A percentile compares a stretch with the other conserved stretches of the same genome.
These are phyloP conservation scores for Bostrychus sinensis DNA, from an alignment of 2,113 vertebrate species.

Conservation along the genomic window DNA sequence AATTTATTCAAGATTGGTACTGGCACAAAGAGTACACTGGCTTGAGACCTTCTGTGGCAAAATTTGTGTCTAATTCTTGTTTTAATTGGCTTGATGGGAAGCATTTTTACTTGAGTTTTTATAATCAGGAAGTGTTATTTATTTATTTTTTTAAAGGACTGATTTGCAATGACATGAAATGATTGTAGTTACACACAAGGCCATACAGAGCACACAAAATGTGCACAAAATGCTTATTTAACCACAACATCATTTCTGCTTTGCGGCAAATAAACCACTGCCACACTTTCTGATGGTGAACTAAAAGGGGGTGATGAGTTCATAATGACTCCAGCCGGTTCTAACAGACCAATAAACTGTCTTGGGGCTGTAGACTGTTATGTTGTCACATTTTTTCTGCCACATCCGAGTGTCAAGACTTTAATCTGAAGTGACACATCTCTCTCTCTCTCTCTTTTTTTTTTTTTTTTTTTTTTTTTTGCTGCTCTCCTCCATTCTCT, in stretches of 20 bases:
- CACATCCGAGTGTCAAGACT: conserved; percentile 56
- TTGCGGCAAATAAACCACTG: conserved; percentile 10
- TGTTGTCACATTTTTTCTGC: conserved; percentile 57
- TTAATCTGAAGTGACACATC: conserved; percentile 68
- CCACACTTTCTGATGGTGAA: conserved; percentile 9
- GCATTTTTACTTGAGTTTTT: no score
- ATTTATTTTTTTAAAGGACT: no score
- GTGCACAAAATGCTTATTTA: background rate
- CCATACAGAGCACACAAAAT: no score
- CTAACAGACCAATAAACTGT: conserved; percentile 42
- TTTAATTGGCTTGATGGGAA: no score
- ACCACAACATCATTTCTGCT: conserved; percentile 27
- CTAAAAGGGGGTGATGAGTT: conserved; percentile 44
- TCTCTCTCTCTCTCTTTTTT: conserved; percentile 30
- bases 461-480: conserved; percentile 36
- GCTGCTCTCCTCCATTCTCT: conserved; percentile 34
- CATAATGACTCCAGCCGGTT: conserved; percentile 52
- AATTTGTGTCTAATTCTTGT: no score
- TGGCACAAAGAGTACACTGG: no score
- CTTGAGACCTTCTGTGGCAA: no score
- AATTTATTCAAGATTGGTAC: no score
- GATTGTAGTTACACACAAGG: no score
- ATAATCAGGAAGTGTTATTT: no score
- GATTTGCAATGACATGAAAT: no score
- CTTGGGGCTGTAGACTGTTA: conserved; percentile 44